Evolutionary conservation across 1,140 invertebrate species (phyloP), one percentile per base, ranked within the genome.

Genomic region (Uloborus diversus): DNA sequence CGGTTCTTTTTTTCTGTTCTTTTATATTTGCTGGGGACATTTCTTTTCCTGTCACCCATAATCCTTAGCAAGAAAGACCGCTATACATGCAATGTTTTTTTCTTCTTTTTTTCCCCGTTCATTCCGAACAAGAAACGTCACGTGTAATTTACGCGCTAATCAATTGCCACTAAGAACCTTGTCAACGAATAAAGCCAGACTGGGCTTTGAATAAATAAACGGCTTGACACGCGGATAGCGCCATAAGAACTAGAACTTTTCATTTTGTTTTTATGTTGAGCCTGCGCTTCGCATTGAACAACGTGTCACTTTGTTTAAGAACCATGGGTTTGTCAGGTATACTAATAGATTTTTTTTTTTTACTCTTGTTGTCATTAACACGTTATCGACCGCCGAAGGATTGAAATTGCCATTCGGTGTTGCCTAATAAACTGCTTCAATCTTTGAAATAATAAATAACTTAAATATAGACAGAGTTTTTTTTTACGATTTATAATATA

Each of bases 71-170:
- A n/a, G n/a, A n/a, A n/a, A n/a, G n/a, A n/a, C n/a, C n/a, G n/a
- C n/a, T n/a, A n/a, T n/a, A 32, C 2, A 30, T 32, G 3, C 13
- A 49, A 69, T 32, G 17, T 27, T 51, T 37, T 13, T 17, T 68
- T 68, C 14, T 68, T n/a, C 23, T 47, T 23, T 53, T 53, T 53
- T 53, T 17, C n/a, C n/a, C n/a, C n/a, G 28, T 30, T 30, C 9
- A n/a, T 7, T n/a, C n/a, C n/a, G n/a, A n/a, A n/a, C n/a, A n/a
- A n/a, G 28, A 61, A 4, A 14, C 25, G 32, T 64, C 61, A 23
- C 33, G 33, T 25, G 33, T 42, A 42, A 64, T 64, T 30, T 42
- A 42, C 35, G 61, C n/a, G 17, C 61, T 25, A 30, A 64, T 64
- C 61, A 37, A 64, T 64, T 35, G 61, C n/a, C 1, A 23, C 35